Evolutionary conservation across 2,797 vertebrate genomes (phyloP).

Genomic region (Diplodus puntazzo): DNA sequence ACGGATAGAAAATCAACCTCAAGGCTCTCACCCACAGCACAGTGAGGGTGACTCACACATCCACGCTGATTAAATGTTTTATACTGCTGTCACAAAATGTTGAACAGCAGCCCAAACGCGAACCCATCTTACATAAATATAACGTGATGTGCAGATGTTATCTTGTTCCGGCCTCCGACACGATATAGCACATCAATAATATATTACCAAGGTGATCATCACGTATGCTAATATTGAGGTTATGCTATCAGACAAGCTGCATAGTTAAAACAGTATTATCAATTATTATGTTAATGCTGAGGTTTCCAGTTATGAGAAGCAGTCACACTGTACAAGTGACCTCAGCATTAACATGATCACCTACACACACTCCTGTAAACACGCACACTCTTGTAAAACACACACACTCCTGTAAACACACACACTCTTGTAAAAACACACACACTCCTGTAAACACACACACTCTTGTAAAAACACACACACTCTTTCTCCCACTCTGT

Average conservation of each 20-base stretch:
- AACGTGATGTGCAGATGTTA: neutral
- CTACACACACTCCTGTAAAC: conserved; percentile 16
- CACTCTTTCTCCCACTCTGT: neutral
- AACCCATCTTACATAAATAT: no score
- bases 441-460: no score
- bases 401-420: neutral
- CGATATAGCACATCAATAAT: neutral
- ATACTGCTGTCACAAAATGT: neutral
- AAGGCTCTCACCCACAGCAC: neutral
- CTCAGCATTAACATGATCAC: conserved; percentile 70
- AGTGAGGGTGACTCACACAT: neutral
- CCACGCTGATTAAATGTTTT: neutral
- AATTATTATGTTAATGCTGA: conserved; percentile 62
- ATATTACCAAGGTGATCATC: no score
- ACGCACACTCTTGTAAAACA: no score
- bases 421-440: no score
- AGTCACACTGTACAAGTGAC: conserved; percentile 71
- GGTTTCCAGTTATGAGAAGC: conserved; percentile 62
- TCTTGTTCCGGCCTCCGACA: neutral
- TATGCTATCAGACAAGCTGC: conserved; percentile 29
- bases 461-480: neutral
- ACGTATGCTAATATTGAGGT: conserved; percentile 75
- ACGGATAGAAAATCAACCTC: neutral
- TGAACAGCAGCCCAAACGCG: neutral
- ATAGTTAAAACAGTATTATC: conserved; percentile 33